These are phyloP conservation scores for Rotaria socialis DNA, from an alignment of 2,888 invertebrate genomes.

Conservation along the genomic window DNA sequence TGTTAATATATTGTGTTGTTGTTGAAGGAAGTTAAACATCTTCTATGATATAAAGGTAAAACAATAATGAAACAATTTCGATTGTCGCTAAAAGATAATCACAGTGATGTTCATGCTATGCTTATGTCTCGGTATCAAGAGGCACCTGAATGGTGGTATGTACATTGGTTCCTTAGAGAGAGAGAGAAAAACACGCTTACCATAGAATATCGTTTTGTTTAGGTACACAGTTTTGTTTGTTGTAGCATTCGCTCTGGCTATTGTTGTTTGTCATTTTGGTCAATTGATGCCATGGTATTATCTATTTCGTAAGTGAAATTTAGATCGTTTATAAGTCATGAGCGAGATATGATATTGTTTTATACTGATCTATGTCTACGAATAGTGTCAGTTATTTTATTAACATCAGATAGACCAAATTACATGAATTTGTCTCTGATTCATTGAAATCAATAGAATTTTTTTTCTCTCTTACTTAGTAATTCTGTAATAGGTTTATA, in stretches of 20 bases:
- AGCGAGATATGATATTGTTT: no score
- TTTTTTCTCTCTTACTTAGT: no score
- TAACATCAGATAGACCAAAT: no score
- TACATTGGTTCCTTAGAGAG: background rate
- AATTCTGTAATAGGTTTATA: background rate
- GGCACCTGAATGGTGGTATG: background rate
- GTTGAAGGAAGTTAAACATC: background rate
- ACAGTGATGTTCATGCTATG: background rate
- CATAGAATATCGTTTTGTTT: background rate
- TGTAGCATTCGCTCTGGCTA: background rate
- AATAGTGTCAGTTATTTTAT: no score
- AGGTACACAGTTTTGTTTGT: background rate
- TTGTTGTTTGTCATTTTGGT: background rate
- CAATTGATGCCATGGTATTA: slow-evolving; percentile 3
- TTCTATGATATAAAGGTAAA: background rate
- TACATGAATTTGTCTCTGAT: no score
- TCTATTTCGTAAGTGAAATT: background rate
- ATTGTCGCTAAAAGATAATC: background rate
- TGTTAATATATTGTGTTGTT: background rate
- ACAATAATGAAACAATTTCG: slow-evolving; percentile 4
- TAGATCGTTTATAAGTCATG: no score
- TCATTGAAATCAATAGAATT: no score
- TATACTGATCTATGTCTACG: no score
- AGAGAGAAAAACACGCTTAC: background rate
- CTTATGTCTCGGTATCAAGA: background rate